Conservation (phyloP, 1,140 invertebrate genomes). For the Diachasma alloeum region DNA sequence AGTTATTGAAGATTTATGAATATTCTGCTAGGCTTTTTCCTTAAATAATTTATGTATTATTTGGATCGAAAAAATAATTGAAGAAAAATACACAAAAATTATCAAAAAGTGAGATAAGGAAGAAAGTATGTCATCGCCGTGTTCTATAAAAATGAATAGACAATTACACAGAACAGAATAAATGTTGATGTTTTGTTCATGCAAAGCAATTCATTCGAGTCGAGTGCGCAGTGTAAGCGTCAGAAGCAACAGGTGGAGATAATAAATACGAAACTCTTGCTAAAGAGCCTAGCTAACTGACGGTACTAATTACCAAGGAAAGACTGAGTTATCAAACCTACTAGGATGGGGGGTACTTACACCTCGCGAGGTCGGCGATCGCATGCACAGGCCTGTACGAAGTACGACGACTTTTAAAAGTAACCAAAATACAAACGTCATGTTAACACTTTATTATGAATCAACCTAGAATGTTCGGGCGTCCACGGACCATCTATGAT, state of each 20-base stretch:
- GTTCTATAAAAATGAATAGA: neutral
- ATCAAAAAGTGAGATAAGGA: neutral
- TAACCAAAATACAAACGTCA: conserved; percentile 46
- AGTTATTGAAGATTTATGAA: no score
- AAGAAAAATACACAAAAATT: no score
- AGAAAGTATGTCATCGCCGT: neutral
- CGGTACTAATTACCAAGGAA: conserved; percentile 3
- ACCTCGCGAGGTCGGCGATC: conserved; percentile 83
- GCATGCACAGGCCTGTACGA: conserved; percentile 81
- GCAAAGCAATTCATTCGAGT: neutral
- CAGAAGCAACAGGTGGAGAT: neutral
- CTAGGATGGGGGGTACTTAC: conserved; percentile 75
- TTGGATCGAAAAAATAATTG: no score
- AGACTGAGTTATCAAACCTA: conserved; percentile 22
- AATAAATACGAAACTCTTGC: neutral
- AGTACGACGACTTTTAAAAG: conserved; percentile 56
- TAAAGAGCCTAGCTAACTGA: neutral
- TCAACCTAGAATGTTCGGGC: neutral
- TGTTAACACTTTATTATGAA: conserved; percentile 29
- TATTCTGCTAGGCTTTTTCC: no score
- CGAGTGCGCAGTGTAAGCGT: neutral
- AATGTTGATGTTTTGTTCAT: neutral
- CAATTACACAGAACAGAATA: neutral
- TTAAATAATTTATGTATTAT: no score
- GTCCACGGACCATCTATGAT: conserved; percentile 12